Base-by-base conservation (phyloP, 2,113 vertebrate genomes). In the Ctenomys sociabilis region DNA sequence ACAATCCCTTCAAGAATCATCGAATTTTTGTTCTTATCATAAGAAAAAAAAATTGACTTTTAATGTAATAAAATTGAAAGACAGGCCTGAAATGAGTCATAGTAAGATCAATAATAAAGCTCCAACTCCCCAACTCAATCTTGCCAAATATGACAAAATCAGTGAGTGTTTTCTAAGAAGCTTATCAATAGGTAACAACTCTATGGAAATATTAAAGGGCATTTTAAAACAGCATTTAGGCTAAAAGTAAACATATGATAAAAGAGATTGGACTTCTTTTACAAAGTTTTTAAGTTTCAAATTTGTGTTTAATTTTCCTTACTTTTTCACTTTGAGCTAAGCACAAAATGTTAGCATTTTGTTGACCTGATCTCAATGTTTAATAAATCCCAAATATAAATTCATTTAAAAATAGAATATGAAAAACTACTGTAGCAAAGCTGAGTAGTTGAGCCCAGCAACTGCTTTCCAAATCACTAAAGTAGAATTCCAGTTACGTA, bases 141-240 rank as follows among this genome's bases (percentile, higher is more conserved):
- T 95, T 89, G 30, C 40, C 52, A 40, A 24, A 94, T 82, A 54
- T 30, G n/a, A 90, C 24, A 87, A 84, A 91, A 64, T 80, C 70
- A 90, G 24, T 37, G 11, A 43, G 2, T 70, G 49, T 87, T 86
- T 14, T 94, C 68, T 83, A 82, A 81, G 90, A 66, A 59, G 14
- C 5, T 93, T 91, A 86, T 6, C 3, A 73, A 24, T 6, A 92
- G 40, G 12, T 88, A 85, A 82, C 85, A 88, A 88, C 85, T 87
- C 7, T 63, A 54, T 78, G 4, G 57, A 92, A 28, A 95, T 35
- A 93, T 85, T 89, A 91, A 89, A 68, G 13, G 54, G 11, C 14
- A 66, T 88, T 94, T 86, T 70, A 85, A 93, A 88, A 63, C 7
- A 88, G 22, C n/a, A 90, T 93, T 95, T 95, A 85, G 35, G 80